Conservation (phyloP, 1,140 invertebrate genomes). For the Ylistrum balloti region DNA sequence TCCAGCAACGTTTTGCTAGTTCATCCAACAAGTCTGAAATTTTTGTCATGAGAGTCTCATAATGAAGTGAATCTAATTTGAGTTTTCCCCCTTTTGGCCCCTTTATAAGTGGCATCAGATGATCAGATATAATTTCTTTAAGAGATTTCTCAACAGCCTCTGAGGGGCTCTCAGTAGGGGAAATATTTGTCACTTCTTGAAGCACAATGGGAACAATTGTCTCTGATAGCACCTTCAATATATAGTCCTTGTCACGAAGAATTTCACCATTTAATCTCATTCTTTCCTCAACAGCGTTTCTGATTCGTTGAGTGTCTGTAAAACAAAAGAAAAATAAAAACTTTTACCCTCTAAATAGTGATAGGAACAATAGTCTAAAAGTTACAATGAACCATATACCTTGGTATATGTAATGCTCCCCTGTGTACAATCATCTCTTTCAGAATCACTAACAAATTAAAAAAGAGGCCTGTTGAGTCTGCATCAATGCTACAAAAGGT, state of each 20-base stretch:
- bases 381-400: too few species aligned
- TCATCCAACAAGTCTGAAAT: conserved; percentile 60
- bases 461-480: too few species aligned
- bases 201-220: conserved; percentile 56
- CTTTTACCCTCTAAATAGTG: background rate
- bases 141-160: conserved; percentile 50
- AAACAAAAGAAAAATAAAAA: conserved; percentile 46
- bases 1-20: conserved; percentile 47
- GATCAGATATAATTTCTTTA: conserved; percentile 58
- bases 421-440: too few species aligned
- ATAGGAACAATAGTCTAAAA: too few species aligned
- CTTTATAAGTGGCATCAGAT: conserved; percentile 55
- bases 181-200: conserved; percentile 47
- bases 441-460: too few species aligned
- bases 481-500: too few species aligned
- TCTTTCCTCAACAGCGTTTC: conserved; percentile 58
- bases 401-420: too few species aligned
- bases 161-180: conserved; percentile 42
- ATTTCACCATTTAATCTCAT: conserved; percentile 55
- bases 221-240: conserved; percentile 53
- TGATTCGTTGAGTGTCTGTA: conserved; percentile 58
- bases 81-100: conserved; percentile 46
- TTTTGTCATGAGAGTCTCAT: conserved; percentile 41
- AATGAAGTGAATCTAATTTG: conserved; percentile 47
- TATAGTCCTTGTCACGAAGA: conserved; percentile 59